Conservation (phyloP, 2,888 invertebrate species). For the Ditula angustiorana region DNA sequence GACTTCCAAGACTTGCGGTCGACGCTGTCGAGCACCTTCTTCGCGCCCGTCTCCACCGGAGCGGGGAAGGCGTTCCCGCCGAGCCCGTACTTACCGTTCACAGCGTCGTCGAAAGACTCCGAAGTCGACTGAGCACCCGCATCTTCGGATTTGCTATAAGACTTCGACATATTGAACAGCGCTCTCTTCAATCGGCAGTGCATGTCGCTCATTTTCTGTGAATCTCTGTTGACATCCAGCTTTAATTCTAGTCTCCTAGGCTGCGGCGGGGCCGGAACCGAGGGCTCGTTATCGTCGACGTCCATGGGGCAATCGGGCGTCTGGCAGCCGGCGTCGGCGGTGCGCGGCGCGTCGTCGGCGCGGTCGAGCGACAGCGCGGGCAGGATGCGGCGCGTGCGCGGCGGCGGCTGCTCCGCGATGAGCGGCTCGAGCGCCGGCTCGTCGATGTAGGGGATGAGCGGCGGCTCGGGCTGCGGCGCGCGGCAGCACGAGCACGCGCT, state of each 20-base stretch:
- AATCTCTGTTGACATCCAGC: slow-evolving; percentile 63
- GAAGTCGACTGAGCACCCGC: slow-evolving; percentile 70
- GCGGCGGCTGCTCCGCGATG: slow-evolving; percentile 73
- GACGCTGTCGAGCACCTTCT: slow-evolving; percentile 68
- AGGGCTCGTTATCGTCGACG: slow-evolving; percentile 43
- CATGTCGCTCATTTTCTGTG: slow-evolving; percentile 61
- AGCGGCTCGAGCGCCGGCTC: slow-evolving; percentile 77
- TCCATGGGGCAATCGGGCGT: slow-evolving; percentile 66
- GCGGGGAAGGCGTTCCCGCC: slow-evolving; percentile 50
- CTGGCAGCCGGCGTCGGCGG: slow-evolving; percentile 74
- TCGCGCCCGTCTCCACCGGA: slow-evolving; percentile 62
- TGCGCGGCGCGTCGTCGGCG: slow-evolving; percentile 66
- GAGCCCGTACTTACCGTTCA: slow-evolving; percentile 45
- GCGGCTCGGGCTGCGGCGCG: slow-evolving; percentile 74
- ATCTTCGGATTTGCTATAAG: slow-evolving; percentile 70
- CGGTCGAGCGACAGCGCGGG: slow-evolving; percentile 75
- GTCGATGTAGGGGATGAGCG: slow-evolving; percentile 78
- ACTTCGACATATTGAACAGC: slow-evolving; percentile 67
- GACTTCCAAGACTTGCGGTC: slow-evolving; percentile 88
- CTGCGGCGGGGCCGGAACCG: slow-evolving; percentile 40
- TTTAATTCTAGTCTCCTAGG: slow-evolving; percentile 63
- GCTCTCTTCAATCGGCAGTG: slow-evolving; percentile 70
- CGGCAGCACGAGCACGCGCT: slow-evolving; percentile 80
- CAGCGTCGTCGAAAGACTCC: slow-evolving; percentile 66
- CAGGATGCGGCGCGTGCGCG: slow-evolving; percentile 74